Evolutionary conservation across 2,797 vertebrate species (phyloP).

Genomic region (Emydoidea blandingii): DNA sequence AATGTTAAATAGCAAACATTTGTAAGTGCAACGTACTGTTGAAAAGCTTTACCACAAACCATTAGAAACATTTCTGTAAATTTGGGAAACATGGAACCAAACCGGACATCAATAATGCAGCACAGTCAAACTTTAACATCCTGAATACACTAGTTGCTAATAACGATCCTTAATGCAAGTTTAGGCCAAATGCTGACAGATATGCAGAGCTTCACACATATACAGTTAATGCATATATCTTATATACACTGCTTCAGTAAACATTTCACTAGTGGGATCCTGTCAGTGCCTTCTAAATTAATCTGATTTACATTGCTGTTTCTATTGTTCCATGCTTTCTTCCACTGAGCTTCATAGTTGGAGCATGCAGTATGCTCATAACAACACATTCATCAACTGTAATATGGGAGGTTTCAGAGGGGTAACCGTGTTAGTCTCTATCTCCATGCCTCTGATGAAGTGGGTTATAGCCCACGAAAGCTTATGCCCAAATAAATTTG

Average conservation of each 20-base stretch:
- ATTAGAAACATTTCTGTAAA: neutral
- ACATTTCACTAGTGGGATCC: conserved; percentile 3
- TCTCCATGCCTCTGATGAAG: no score
- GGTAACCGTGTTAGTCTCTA: no score
- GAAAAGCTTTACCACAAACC: neutral
- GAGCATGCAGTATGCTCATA: conserved; percentile 6
- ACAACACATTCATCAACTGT: conserved; percentile 27
- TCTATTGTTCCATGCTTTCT: conserved; percentile 12
- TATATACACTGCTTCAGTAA: conserved; percentile 13
- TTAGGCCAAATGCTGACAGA: neutral
- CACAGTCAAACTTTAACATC: neutral
- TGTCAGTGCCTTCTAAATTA: conserved; percentile 40
- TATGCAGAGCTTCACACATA: neutral
- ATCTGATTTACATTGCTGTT: neutral
- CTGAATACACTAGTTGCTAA: neutral
- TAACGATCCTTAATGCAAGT: neutral
- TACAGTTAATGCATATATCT: neutral
- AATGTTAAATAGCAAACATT: neutral
- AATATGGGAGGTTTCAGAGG: neutral
- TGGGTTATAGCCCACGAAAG: no score
- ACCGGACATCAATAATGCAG: neutral
- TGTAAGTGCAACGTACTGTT: neutral
- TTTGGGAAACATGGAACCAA: neutral
- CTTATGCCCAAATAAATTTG: no score
- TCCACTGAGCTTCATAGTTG: neutral